Evolutionary conservation across 2,797 vertebrate genomes (phyloP).

Genomic region (Parauchenoglanis ngamensis): DNA sequence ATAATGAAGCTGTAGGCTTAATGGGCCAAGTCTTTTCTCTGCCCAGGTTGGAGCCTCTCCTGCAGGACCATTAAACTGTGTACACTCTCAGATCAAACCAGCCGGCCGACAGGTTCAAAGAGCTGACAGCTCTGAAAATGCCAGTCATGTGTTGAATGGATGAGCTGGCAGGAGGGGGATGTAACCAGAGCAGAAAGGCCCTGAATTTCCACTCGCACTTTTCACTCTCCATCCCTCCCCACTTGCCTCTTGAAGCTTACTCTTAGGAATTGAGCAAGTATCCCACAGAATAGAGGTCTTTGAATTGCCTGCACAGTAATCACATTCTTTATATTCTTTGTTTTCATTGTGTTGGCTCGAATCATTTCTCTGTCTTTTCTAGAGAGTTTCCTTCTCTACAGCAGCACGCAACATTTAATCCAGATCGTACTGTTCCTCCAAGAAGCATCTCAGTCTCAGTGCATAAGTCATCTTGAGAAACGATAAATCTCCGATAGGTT

Average conservation of each 20-base stretch:
- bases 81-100: slow-evolving; percentile 75
- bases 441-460: background rate
- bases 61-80: slow-evolving; percentile 66
- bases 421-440: background rate
- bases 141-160: slow-evolving; percentile 68
- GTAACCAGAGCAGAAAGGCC: slow-evolving; percentile 73
- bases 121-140: slow-evolving; percentile 76
- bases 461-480: slow-evolving; percentile 1
- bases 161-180: slow-evolving; percentile 52
- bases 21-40: slow-evolving; percentile 40
- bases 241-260: slow-evolving; percentile 24
- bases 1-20: slow-evolving; percentile 50
- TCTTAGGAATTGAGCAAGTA: slow-evolving; percentile 18
- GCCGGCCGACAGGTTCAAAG: slow-evolving; percentile 78
- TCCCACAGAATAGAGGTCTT: slow-evolving; percentile 18
- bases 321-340: slow-evolving; percentile 21
- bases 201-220: slow-evolving; percentile 68
- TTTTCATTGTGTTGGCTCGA: slow-evolving; percentile 28
- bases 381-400: background rate
- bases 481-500: background rate
- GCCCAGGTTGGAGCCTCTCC: slow-evolving; percentile 57
- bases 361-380: slow-evolving; percentile 15
- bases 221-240: slow-evolving; percentile 33
- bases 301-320: slow-evolving; percentile 29
- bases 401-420: slow-evolving; percentile 21